Conservation (phyloP, 2,888 invertebrate species). For the Orthosia incerta region DNA sequence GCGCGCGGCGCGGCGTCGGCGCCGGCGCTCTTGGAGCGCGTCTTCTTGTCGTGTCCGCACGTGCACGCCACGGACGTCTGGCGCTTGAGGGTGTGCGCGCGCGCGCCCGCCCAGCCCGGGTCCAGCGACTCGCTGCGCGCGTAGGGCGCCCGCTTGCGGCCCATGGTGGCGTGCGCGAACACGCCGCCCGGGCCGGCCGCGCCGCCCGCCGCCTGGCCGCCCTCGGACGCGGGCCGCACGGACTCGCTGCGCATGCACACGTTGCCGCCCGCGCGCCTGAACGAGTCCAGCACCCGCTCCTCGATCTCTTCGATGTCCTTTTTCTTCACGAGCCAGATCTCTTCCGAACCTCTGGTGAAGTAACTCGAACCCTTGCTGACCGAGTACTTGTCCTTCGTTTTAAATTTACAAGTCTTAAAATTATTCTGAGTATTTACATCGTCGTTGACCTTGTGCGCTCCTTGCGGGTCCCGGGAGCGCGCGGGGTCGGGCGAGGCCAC, state of each 20-base stretch:
- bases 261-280: conserved; percentile 83
- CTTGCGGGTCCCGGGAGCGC: conserved; percentile 64
- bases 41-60: conserved; percentile 87
- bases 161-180: conserved; percentile 81
- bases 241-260: conserved; percentile 71
- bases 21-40: conserved; percentile 79
- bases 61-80: conserved; percentile 88
- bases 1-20: conserved; percentile 72
- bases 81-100: conserved; percentile 85
- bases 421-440: conserved; percentile 82
- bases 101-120: conserved; percentile 80
- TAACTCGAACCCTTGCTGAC: conserved; percentile 88
- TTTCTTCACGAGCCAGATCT: conserved; percentile 90
- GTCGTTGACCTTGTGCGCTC: conserved; percentile 74
- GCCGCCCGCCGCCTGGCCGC: conserved; percentile 73
- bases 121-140: conserved; percentile 87
- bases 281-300: conserved; percentile 86
- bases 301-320: conserved; percentile 89
- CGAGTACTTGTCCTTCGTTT: conserved; percentile 84
- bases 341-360: conserved; percentile 87
- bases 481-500: conserved; percentile 83
- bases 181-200: conserved; percentile 67
- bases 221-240: conserved; percentile 75
- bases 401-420: conserved; percentile 83
- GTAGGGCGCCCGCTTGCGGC: conserved; percentile 79